Evolutionary conservation across 2,888 invertebrate genomes (phyloP), one percentile per base, ranked within the genome.

Genomic region (Volucella inflata): DNA sequence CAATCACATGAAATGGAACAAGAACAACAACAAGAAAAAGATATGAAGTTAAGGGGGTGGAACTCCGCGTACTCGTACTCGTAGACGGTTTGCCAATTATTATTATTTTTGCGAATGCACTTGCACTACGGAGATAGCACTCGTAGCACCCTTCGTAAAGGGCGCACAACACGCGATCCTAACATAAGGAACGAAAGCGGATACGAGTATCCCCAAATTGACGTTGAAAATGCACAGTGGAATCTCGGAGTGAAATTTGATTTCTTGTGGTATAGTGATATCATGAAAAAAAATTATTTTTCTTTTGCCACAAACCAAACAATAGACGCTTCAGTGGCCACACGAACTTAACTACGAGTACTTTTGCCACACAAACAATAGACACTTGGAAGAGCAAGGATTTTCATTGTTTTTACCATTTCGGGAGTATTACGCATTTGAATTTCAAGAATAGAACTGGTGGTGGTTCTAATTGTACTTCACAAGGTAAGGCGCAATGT

Each of bases 41-140:
- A 44, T 12, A 16, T 12, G 55, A 48, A 40, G 50, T 14, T n/a
- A 11, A 53, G 48, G 46, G 62, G 72, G 55, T 60, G 60, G 60
- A n/a, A n/a, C n/a, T n/a, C n/a, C n/a, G n/a, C n/a, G n/a, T 65
- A 62, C 38, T 65, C 57, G 30, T 53, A 67, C 16, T 67, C 51
- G 57, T 50, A 36, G 70, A 57, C 64, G 70, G 67, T 59, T 65
- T 71, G 79, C 75, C 70, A 79, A 75, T 84, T 84, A 79, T 84
- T 84, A 79, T 84, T 79, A 71, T 80, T 84, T 80, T 75, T 70
- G 21, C 44, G 42, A 71, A 84, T 84, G 72, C 78, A 74, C 78
- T 84, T 79, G 64, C 68, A 60, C 30, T 30, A 36, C 40, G 50
- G 44, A 71, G 59, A 79, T 59, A 67, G 42, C 30, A 30, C 30